phyloP scores from a whole-genome alignment of 1,140 invertebrate genomes.

The Conus betulinus region DNA sequence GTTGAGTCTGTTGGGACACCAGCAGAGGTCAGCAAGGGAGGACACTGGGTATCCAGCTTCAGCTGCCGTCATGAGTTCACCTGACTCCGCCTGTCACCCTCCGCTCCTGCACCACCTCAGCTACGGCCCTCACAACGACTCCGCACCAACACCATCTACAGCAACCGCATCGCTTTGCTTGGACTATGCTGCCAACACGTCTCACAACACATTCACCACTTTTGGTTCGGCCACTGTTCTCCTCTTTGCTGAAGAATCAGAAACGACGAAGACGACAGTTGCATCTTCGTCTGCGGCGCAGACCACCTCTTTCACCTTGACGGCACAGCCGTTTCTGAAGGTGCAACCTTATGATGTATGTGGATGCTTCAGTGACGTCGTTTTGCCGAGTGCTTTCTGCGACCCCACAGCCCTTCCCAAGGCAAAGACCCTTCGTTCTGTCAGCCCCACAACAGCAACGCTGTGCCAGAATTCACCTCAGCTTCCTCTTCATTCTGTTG shows the following conservation, averaged over 20 bases:
- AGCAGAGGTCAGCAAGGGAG: background rate
- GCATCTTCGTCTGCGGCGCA: background rate
- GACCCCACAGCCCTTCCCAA: background rate
- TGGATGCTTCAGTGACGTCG: slow-evolving; percentile 4
- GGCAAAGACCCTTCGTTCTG: background rate
- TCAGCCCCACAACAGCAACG: background rate
- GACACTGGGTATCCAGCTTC: background rate
- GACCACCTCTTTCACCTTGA: slow-evolving; percentile 3
- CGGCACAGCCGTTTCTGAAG: background rate
- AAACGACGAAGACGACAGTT: background rate
- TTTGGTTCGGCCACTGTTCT: background rate
- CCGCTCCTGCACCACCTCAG: background rate
- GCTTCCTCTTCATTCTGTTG: background rate
- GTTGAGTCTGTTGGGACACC: background rate
- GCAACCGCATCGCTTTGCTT: background rate
- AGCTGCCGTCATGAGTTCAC: slow-evolving; percentile 9
- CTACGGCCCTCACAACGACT: background rate
- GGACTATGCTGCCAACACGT: background rate
- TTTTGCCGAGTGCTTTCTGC: background rate
- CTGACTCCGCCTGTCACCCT: background rate
- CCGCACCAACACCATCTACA: background rate
- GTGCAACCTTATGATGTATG: background rate
- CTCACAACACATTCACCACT: background rate
- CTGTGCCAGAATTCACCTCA: background rate
- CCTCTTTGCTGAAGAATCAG: background rate